Conservation (phyloP, 1,140 invertebrate genomes). For the Hestina assimilis region DNA sequence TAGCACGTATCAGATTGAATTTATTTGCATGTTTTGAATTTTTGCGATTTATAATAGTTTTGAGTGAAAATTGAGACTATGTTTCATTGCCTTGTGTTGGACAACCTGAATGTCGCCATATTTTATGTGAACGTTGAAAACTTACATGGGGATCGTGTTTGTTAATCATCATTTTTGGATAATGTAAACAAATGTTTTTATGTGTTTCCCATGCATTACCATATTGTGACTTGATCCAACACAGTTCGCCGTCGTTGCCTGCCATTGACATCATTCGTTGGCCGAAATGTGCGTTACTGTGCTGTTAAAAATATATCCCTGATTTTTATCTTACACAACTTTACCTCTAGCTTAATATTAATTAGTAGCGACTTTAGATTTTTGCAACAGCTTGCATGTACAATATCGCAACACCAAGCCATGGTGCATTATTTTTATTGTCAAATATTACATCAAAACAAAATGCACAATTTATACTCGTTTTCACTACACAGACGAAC, state of each 20-base stretch:
- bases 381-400: constrained; percentile 24
- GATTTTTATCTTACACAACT: constrained; percentile 12
- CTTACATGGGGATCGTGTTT: not conserved
- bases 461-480: too few relatives aligned
- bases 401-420: not conserved
- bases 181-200: not conserved
- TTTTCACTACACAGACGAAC: too few relatives aligned
- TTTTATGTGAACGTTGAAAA: not conserved
- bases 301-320: not conserved
- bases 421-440: too few relatives aligned
- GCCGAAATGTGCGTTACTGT: not conserved
- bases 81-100: not conserved
- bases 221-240: not conserved
- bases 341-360: constrained; percentile 22
- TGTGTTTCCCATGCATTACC: not conserved
- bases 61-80: not conserved
- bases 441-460: too few relatives aligned
- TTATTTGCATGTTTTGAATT: constrained; percentile 25
- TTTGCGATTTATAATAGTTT: constrained; percentile 12
- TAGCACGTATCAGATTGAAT: constrained; percentile 23
- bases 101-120: not conserved
- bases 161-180: not conserved
- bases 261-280: not conserved
- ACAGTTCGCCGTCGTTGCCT: not conserved
- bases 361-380: constrained; percentile 18